Evolutionary conservation across 2,113 vertebrate species (phyloP), one percentile per base, ranked within the genome.

Genomic region (Aptenodytes patagonicus): DNA sequence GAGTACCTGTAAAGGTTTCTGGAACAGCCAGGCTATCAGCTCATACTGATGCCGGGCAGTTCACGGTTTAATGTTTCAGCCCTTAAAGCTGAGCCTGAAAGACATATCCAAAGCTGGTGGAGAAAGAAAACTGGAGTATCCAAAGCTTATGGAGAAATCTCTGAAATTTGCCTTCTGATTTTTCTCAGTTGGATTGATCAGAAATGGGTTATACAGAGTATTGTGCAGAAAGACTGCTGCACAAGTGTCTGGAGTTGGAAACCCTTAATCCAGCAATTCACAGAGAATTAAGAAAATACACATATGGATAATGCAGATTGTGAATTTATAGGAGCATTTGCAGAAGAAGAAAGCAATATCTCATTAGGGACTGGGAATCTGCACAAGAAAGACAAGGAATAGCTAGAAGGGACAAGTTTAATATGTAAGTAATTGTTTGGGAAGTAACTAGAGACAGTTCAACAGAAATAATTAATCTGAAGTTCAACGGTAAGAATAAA

Each of bases 261-360:
- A 69, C 36, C 25, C 40, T 92, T 86, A 95, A 91, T 95, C 83
- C 78, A 88, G 81, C 34, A 87, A 76, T 72, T 91, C 70, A 82
- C 12, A 61, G 18, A 46, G 46, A 93, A 84, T 93, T 95, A 95
- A 94, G 61, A 96, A 97, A 96, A 90, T 17, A 88, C 57, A 96
- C 64, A 90, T 42, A 46, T 9, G 46, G 66, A 36, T 94, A 88
- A 2, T 7, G 46, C 52, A 71, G 90, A 75, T 10, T 64, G 49
- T 81, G 88, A 90, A 82, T 96, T 86, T 90, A 76, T 46, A 62
- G n/a, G 51, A 92, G 46, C 76, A 47, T 85, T 94, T 95, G 87
- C 57, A 76, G 60, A 89, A 89, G 49, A 91, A 66, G 31, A 5
- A 1, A 20, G 85, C 79, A 80, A 47, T 83, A 83, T 83, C 73